A percentile compares a stretch with the other conserved stretches of the same genome.
Evolutionary conservation across 2,113 vertebrate species (phyloP).

Genomic region (Isichthys henryi): DNA sequence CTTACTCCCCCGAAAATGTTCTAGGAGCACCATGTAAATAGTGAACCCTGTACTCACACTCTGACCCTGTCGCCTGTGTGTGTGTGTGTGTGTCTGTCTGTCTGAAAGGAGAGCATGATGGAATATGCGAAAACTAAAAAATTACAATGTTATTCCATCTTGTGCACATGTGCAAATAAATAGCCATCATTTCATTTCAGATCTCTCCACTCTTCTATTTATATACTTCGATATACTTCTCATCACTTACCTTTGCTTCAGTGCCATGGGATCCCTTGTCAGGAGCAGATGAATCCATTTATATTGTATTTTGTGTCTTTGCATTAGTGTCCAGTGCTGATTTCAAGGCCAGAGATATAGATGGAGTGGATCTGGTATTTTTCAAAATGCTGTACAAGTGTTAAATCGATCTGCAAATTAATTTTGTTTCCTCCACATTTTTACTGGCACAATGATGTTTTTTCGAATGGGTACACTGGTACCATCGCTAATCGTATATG

Average conservation of each 20-base stretch:
- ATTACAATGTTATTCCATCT: background rate
- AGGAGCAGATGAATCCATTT: background rate
- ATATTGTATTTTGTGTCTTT: background rate
- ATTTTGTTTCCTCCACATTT: background rate
- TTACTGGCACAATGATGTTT: background rate
- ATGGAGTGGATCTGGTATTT: background rate
- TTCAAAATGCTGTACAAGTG: background rate
- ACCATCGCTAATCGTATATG: background rate
- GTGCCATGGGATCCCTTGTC: background rate
- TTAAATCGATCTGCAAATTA: background rate
- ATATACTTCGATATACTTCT: background rate
- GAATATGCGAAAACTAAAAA: background rate
- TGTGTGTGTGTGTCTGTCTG: background rate
- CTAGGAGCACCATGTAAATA: background rate
- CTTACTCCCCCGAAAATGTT: background rate
- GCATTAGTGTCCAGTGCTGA: background rate
- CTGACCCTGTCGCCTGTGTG: background rate
- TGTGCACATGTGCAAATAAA: background rate
- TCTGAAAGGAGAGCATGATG: background rate
- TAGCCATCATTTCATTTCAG: background rate
- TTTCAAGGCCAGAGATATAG: background rate
- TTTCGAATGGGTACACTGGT: background rate
- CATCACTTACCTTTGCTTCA: background rate
- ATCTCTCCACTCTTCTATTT: background rate
- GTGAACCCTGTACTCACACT: background rate